A percentile compares a stretch with the other conserved stretches of the same genome.
Evolutionary conservation across 2,113 vertebrate genomes (phyloP).

Genomic region (Nesospiza acunhae): DNA sequence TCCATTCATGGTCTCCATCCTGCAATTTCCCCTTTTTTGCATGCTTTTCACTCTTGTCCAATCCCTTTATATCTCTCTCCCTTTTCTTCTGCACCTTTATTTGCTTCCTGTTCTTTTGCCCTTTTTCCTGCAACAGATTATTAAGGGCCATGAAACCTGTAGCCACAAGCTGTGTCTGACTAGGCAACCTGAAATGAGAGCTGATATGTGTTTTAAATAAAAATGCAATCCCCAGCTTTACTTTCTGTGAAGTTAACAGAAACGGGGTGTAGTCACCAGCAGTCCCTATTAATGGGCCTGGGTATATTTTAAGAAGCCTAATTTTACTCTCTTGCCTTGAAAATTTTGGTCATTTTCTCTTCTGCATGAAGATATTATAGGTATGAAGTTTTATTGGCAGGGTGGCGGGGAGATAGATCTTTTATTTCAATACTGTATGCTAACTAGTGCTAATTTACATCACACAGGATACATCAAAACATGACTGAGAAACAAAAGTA

Average conservation of each 20-base stretch:
- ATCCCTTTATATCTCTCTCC: not conserved
- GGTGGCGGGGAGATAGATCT: fast-evolving
- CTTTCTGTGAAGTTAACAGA: not conserved
- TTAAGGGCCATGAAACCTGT: not conserved
- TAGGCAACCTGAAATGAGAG: not conserved
- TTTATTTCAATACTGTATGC: not conserved
- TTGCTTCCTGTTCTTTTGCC: not conserved
- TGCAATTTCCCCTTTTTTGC: not conserved
- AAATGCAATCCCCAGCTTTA: not conserved
- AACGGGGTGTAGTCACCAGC: not conserved
- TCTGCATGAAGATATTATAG: not conserved
- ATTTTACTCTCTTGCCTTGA: not conserved
- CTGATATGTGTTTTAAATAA: not conserved
- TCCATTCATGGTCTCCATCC: not conserved
- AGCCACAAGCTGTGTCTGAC: not conserved
- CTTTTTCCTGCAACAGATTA: not conserved
- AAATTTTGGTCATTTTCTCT: not conserved
- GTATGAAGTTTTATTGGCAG: not conserved
- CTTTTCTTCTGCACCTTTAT: not conserved
- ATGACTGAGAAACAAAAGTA: not conserved
- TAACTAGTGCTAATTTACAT: not conserved
- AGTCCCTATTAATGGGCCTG: not conserved
- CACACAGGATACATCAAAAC: not conserved
- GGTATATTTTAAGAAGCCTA: not conserved
- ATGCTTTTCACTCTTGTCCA: not conserved